A percentile compares a stretch with the other conserved stretches of the same genome.
Evolutionary conservation across 2,888 invertebrate species (phyloP).

Genomic region (Rotaria magnacalcarata): DNA sequence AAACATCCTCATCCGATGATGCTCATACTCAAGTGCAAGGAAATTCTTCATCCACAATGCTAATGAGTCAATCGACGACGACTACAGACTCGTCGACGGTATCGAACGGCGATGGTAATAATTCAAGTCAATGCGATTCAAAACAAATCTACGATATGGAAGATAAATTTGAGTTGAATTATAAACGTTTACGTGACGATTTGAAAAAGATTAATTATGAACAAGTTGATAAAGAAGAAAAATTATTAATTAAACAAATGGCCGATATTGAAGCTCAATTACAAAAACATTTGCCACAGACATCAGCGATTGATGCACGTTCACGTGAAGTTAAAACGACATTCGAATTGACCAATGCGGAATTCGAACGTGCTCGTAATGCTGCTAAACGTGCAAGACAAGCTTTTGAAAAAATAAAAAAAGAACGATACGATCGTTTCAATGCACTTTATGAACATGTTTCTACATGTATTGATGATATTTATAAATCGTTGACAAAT

Average conservation of each 20-base stretch:
- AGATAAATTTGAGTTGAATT: conserved; percentile 24
- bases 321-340: conserved; percentile 40
- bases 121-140: not conserved
- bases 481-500: conserved; percentile 90
- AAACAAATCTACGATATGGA: conserved; percentile 16
- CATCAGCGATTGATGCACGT: conserved; percentile 4
- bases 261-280: conserved; percentile 15
- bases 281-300: conserved; percentile 32
- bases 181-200: conserved; percentile 9
- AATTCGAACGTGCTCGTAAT: conserved; percentile 85
- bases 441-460: conserved; percentile 94
- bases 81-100: not conserved
- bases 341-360: conserved; percentile 75
- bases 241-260: conserved; percentile 23
- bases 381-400: conserved; percentile 88
- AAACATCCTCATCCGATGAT: conserved; percentile 9
- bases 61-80: no score
- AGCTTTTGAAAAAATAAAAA: conserved; percentile 87
- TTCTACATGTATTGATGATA: conserved; percentile 90
- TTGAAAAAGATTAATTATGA: conserved; percentile 61
- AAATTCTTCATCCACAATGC: not conserved
- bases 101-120: not conserved
- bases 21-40: not conserved
- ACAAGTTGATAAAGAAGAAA: conserved; percentile 2
- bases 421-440: conserved; percentile 85